Percentiles rank a stretch among this genome's conserved stretches.
phyloP scores from a whole-genome alignment of 2,888 invertebrate genomes.

The Mellilla xanthometata region DNA sequence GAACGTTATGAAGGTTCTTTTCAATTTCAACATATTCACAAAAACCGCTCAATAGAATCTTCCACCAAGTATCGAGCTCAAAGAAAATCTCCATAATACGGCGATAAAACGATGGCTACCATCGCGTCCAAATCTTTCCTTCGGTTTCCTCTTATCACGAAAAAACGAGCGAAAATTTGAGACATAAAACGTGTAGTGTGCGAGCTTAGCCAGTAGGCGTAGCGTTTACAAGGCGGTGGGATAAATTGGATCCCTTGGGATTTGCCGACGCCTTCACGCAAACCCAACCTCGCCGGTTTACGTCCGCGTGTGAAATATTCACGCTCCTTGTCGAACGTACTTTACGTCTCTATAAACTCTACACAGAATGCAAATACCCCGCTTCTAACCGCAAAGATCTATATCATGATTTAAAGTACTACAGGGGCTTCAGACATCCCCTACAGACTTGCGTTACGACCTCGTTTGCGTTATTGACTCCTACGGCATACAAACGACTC shows the following conservation, averaged over 20 bases:
- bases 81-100: slow-evolving; percentile 33
- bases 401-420: slow-evolving; percentile 30
- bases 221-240: slow-evolving; percentile 58
- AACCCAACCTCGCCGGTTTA: slow-evolving; percentile 47
- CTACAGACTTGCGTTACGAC: slow-evolving; percentile 14
- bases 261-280: slow-evolving; percentile 62
- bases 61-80: slow-evolving; percentile 13
- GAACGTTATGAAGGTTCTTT: neutral
- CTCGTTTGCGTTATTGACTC: slow-evolving; percentile 30
- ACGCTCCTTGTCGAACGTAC: slow-evolving; percentile 52
- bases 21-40: slow-evolving; percentile 1
- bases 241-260: slow-evolving; percentile 73
- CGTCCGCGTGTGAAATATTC: slow-evolving; percentile 63
- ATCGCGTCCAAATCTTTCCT: slow-evolving; percentile 40
- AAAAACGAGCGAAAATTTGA: slow-evolving; percentile 53
- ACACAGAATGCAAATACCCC: slow-evolving; percentile 33
- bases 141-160: slow-evolving; percentile 50
- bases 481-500: slow-evolving; percentile 31
- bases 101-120: slow-evolving; percentile 38
- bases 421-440: slow-evolving; percentile 14
- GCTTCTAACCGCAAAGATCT: slow-evolving; percentile 24
- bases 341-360: slow-evolving; percentile 35
- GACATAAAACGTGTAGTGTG: slow-evolving; percentile 57
- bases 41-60: neutral
- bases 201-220: slow-evolving; percentile 54